Percentiles rank a stretch among this genome's conserved stretches.
These are phyloP conservation scores for Bombus pascuorum DNA, from an alignment of 1,140 invertebrate species.

Conservation along the genomic window DNA sequence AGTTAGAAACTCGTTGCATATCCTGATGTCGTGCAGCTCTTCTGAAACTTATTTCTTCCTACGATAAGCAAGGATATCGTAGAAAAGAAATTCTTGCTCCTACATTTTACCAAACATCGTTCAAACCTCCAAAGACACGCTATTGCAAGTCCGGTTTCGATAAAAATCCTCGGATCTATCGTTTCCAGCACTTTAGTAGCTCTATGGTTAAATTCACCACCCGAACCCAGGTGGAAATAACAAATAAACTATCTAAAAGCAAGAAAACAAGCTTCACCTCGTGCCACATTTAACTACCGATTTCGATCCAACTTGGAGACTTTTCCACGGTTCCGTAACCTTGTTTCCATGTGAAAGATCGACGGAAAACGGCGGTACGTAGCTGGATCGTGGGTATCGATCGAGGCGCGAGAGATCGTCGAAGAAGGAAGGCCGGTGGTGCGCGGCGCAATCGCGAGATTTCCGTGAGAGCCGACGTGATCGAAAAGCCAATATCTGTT, in stretches of 20 bases:
- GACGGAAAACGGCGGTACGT: constrained; percentile 22
- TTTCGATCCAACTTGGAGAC: background rate
- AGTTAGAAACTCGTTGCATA: no score
- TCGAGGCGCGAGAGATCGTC: constrained; percentile 59
- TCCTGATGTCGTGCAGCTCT: no score
- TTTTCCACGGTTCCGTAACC: constrained; percentile 39
- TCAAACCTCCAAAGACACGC: background rate
- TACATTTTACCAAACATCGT: background rate
- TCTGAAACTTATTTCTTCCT: no score
- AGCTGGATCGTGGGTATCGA: constrained; percentile 18
- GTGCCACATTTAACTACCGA: constrained; percentile 7
- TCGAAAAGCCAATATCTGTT: constrained; percentile 77
- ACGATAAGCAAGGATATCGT: fast-evolving
- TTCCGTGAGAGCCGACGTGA: constrained; percentile 79
- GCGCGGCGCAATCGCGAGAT: constrained; percentile 64
- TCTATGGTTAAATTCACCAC: background rate
- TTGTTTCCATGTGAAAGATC: constrained; percentile 38
- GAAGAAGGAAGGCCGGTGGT: constrained; percentile 44
- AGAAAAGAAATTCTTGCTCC: background rate
- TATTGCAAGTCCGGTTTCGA: no score
- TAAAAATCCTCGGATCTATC: background rate
- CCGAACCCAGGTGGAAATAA: background rate
- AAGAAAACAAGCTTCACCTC: background rate
- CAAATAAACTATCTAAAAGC: background rate
- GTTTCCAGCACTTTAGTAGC: background rate